Evolutionary conservation across 2,888 invertebrate genomes (phyloP).

Genomic region (Athalia cordata): DNA sequence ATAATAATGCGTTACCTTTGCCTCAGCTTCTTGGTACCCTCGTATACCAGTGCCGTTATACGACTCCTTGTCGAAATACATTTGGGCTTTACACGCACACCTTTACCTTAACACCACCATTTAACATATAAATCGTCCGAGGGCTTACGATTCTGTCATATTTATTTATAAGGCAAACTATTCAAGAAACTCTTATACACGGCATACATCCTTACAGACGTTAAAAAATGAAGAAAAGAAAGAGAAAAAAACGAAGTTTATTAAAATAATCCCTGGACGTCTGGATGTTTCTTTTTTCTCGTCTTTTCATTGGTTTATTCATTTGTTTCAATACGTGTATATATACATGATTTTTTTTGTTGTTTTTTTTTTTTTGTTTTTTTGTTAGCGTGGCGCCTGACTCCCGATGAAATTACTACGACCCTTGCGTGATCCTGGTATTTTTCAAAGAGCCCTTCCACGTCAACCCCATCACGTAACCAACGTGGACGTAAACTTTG

Average conservation of each 20-base stretch:
- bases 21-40: not conserved
- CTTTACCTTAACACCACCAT: constrained; percentile 14
- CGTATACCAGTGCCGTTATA: constrained; percentile 4
- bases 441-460: constrained; percentile 41
- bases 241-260: not conserved
- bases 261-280: not conserved
- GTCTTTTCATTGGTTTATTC: constrained; percentile 3
- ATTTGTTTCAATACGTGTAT: not conserved
- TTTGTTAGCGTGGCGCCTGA: not conserved
- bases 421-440: constrained; percentile 35
- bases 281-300: not conserved
- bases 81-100: constrained; percentile 14
- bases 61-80: constrained; percentile 22
- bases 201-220: too few relatives aligned
- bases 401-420: constrained; percentile 39
- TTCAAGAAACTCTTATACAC: too few relatives aligned
- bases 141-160: constrained; percentile 10
- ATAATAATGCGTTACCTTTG: constrained; percentile 28
- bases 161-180: not conserved
- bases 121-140: constrained; percentile 41
- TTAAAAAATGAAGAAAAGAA: not conserved
- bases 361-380: constrained; percentile 7
- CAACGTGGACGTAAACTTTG: constrained; percentile 42
- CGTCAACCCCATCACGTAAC: constrained; percentile 34
- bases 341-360: not conserved